Conservation (phyloP, 2,888 invertebrate genomes). For the Abscondita cerata region DNA sequence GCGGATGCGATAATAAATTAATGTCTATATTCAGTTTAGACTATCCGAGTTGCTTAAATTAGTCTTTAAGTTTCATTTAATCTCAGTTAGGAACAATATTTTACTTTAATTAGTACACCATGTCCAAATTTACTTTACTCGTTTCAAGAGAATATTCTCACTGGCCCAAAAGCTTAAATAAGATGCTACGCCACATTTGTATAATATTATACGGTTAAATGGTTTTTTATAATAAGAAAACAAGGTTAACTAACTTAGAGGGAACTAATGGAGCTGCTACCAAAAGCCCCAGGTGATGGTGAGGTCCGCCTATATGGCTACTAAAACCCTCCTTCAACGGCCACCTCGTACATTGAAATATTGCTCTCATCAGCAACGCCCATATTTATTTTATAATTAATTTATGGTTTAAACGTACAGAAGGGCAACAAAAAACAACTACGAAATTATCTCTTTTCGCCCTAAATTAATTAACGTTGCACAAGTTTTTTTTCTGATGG, state of each 20-base stretch:
- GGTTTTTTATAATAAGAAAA: constrained; percentile 27
- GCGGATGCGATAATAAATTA: constrained; percentile 13
- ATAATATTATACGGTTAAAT: neutral
- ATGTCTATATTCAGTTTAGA: constrained; percentile 3
- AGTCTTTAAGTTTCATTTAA: constrained; percentile 1
- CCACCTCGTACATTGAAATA: constrained; percentile 42
- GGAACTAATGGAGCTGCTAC: constrained; percentile 49
- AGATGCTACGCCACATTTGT: too few relatives aligned
- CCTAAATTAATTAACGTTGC: constrained; percentile 1
- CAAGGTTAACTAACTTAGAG: constrained; percentile 31
- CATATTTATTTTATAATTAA: constrained; percentile 41
- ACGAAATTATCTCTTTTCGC: constrained; percentile 10
- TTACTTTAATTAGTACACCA: constrained; percentile 1
- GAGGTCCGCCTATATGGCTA: constrained; percentile 48
- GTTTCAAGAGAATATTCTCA: too few relatives aligned
- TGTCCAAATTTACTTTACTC: too few relatives aligned
- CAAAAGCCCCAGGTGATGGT: constrained; percentile 47
- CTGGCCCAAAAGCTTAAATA: too few relatives aligned
- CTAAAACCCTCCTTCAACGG: constrained; percentile 39
- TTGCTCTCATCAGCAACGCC: constrained; percentile 46
- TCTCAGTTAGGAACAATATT: neutral
- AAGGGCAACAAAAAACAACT: constrained; percentile 16
- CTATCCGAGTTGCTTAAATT: constrained; percentile 2
- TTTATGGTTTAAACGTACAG: constrained; percentile 34
- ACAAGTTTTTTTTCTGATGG: too few relatives aligned